Percentiles rank a stretch among this genome's conserved stretches.
Conservation (phyloP, 23 tunicate species). For the Pegea sp. region DNA sequence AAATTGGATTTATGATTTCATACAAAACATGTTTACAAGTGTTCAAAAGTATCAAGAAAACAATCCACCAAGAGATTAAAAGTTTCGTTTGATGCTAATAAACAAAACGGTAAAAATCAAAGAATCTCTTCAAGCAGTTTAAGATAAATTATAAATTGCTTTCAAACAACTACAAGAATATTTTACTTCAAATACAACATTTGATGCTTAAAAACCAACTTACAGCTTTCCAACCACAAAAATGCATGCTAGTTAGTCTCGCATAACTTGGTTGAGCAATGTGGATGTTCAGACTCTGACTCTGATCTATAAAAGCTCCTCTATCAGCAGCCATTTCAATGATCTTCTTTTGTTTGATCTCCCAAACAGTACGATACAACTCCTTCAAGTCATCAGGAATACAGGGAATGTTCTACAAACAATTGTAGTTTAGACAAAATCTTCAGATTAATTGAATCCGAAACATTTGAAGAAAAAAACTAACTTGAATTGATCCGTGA, state of each 20-base stretch:
- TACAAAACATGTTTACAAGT: no score
- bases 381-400: constrained; percentile 59
- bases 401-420: constrained; percentile 46
- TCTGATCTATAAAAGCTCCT: constrained; percentile 84
- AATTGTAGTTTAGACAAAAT: background rate
- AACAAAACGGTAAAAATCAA: no score
- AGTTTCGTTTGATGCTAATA: no score
- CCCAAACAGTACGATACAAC: constrained; percentile 95
- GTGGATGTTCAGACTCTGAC: constrained; percentile 94
- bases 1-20: background rate
- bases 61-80: no score
- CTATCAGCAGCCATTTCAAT: constrained; percentile 98
- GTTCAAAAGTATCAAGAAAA: no score
- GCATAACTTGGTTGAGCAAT: constrained; percentile 90
- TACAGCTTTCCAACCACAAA: constrained; percentile 91
- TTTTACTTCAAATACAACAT: background rate
- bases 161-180: background rate
- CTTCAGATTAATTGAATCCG: background rate
- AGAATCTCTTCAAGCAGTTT: background rate
- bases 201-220: background rate
- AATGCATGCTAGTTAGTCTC: constrained; percentile 96
- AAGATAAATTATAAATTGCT: background rate
- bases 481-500: constrained; percentile 87
- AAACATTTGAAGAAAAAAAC: background rate
- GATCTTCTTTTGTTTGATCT: constrained; percentile 88